These are phyloP conservation scores for Grapholita molesta DNA, from an alignment of 1,140 invertebrate genomes.

Conservation along the genomic window DNA sequence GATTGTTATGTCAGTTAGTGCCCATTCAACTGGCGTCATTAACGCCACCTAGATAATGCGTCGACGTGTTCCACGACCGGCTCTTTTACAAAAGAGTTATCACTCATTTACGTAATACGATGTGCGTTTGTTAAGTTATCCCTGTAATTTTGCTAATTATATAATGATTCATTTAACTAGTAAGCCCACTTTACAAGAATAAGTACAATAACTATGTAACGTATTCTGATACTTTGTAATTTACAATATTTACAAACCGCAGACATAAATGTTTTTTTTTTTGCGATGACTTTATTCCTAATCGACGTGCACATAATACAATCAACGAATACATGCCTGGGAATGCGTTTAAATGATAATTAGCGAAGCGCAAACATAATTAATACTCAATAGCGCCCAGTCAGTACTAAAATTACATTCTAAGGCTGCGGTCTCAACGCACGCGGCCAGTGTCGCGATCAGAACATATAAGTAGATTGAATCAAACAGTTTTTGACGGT, in stretches of 20 bases:
- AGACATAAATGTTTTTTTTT: no score
- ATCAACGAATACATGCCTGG: background rate
- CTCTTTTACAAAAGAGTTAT: constrained; percentile 28
- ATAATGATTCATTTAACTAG: background rate
- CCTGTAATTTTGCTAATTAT: background rate
- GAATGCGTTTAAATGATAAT: constrained; percentile 9
- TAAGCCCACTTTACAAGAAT: no score
- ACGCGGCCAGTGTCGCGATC: no score
- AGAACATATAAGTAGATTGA: no score
- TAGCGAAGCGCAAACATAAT: background rate
- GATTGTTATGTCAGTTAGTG: constrained; percentile 61
- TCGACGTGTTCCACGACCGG: constrained; percentile 27
- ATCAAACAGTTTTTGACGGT: no score
- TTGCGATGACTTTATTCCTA: background rate
- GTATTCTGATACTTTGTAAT: no score
- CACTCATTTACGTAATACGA: constrained; percentile 10
- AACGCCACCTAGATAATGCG: constrained; percentile 42
- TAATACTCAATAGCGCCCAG: background rate
- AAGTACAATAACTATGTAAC: no score
- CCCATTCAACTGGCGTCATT: constrained; percentile 50
- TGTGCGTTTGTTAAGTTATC: background rate
- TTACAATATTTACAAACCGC: no score
- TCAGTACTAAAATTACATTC: background rate
- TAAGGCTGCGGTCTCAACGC: no score
- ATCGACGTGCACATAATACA: background rate